These are phyloP conservation scores for Metaphire vulgaris DNA, from an alignment of 1,140 invertebrate species.

Conservation along the genomic window DNA sequence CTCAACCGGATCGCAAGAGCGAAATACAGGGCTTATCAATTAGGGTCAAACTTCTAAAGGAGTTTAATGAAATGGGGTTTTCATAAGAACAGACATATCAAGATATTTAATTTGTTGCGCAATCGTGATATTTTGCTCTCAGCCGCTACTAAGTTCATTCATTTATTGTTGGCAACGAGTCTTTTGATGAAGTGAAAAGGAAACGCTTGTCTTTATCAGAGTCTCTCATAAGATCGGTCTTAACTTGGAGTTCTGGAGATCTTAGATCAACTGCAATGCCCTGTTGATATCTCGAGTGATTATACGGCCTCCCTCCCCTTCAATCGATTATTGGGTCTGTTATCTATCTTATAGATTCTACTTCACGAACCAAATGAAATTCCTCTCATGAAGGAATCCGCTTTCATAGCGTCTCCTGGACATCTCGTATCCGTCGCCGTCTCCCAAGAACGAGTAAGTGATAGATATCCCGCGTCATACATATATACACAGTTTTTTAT, in stretches of 20 bases:
- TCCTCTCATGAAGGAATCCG: constrained; percentile 19
- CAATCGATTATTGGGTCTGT: no score
- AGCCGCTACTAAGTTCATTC: no score
- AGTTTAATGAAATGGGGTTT: background rate
- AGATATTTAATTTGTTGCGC: no score
- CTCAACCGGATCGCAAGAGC: background rate
- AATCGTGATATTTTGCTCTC: no score
- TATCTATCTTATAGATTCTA: background rate
- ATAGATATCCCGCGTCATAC: no score
- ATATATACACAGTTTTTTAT: no score
- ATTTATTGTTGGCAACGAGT: no score
- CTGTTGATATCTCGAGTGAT: no score
- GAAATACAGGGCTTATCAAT: background rate
- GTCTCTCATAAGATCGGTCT: background rate
- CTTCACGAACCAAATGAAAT: constrained; percentile 15
- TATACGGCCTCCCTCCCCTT: no score
- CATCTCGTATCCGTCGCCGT: background rate
- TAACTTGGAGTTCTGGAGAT: background rate
- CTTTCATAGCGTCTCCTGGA: constrained; percentile 14
- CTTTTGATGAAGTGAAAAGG: background rate
- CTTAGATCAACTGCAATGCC: background rate
- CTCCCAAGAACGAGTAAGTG: background rate
- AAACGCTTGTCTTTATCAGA: background rate
- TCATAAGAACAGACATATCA: no score
- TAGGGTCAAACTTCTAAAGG: no score